Conservation (phyloP, 2,888 invertebrate genomes). For the Rhagophthalmus giganteus region DNA sequence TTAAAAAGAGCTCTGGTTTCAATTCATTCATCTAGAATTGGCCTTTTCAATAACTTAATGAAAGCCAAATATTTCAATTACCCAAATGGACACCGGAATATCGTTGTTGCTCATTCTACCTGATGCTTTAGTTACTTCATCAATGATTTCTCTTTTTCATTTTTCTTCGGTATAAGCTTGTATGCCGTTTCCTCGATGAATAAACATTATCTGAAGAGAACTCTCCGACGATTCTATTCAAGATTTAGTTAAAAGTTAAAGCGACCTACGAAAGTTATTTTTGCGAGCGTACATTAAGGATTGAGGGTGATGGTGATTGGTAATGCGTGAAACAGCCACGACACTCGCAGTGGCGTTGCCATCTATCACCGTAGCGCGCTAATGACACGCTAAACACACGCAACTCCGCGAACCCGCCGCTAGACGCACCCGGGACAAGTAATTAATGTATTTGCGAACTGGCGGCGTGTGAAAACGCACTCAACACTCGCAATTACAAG, state of each 20-base stretch:
- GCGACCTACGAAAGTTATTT: constrained; percentile 19
- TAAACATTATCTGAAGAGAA: constrained; percentile 10
- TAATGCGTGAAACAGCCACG: constrained; percentile 53
- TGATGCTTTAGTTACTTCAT: constrained; percentile 29
- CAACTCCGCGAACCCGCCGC: constrained; percentile 44
- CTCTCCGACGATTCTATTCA: no score
- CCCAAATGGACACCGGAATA: constrained; percentile 53
- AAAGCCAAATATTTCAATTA: constrained; percentile 55
- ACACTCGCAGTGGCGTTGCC: constrained; percentile 52
- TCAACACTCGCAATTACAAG: constrained; percentile 41
- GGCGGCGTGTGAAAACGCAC: constrained; percentile 49
- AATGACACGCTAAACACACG: constrained; percentile 55
- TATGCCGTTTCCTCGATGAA: no score
- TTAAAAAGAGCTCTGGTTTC: constrained; percentile 50
- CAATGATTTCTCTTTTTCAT: constrained; percentile 23
- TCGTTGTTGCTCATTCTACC: constrained; percentile 43
- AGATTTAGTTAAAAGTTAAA: no score
- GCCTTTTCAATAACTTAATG: constrained; percentile 52
- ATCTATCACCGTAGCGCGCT: constrained; percentile 53
- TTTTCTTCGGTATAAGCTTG: constrained; percentile 9
- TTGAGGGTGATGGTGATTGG: constrained; percentile 46
- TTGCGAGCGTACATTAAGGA: constrained; percentile 18
- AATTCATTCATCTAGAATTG: constrained; percentile 50
- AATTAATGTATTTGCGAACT: constrained; percentile 52
- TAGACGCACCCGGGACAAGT: constrained; percentile 44